Base-by-base conservation (phyloP, 2,113 vertebrate species). In the Falcunculus frontatus region DNA sequence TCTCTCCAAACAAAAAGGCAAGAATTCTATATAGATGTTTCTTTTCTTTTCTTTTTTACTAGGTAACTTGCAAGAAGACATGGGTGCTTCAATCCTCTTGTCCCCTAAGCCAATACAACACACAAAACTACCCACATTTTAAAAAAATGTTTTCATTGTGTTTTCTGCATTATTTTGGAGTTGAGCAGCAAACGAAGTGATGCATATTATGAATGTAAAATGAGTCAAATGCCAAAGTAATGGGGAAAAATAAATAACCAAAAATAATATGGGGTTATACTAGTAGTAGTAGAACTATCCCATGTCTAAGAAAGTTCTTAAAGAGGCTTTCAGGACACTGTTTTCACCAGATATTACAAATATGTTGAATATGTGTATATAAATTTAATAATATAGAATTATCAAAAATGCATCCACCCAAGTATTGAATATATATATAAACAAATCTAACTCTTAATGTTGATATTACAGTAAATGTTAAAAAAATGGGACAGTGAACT, bases 1-100 rank as follows among this genome's bases (percentile, higher is more conserved):
- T 98, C 95, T 97, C 88, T 96, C 95, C 90, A 92, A 95, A 98
- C 98, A 98, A 98, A 96, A 95, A 98, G 89, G 80, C 94, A 97
- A 97, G 80, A 96, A 98, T 97, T 97, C 92, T 73, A 33, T 33
- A n/a, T 29, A 53, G 47, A 52, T 30, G 2, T 25, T 74, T 44
- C 7, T 65, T 83, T 79, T 57, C 1, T 27, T 53, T 75, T 74
- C 49, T 32, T 69, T 56, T 89, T 60, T 90, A 4, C 37, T 60
- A 39, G 7, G 41, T 72, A 78, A 60, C 50, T 72, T 82, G 23
- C 29, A 95, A 67, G 46, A 63, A 70, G 72, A 67, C 6, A 65
- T 30, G 15, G 20, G 35, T 23, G 25, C 13, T 88, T 74, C 55
- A 52, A n/a, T 39, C 19, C 12, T 80, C 39, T 69, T 80, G 33